Percentiles rank a stretch among this genome's conserved stretches.
phyloP scores from a whole-genome alignment of 2,113 vertebrate species.

The Epinephelus lanceolatus region DNA sequence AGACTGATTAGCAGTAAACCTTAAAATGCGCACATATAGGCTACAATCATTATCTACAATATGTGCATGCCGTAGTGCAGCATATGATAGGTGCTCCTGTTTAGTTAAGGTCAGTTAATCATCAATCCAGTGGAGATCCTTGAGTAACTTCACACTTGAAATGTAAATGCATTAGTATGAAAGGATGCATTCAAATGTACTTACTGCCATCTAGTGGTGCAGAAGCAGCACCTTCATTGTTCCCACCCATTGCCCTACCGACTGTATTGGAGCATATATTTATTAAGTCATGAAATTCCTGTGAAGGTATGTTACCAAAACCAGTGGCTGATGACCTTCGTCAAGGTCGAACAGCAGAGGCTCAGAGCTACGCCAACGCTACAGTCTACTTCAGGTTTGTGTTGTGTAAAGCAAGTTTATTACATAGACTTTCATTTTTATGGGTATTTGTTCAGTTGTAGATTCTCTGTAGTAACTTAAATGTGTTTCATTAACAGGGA shows the following conservation, averaged over 20 bases:
- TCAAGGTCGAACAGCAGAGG: conserved; percentile 80
- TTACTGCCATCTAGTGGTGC: conserved; percentile 67
- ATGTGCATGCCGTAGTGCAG: background rate
- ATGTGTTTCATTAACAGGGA: background rate
- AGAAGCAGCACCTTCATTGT: background rate
- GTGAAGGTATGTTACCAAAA: conserved; percentile 85
- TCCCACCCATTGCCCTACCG: background rate
- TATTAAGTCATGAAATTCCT: conserved; percentile 1
- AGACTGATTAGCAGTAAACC: background rate
- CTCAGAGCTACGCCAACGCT: conserved; percentile 83
- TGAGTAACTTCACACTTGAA: background rate
- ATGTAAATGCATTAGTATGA: no score
- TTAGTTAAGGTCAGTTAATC: background rate
- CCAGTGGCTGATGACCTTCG: conserved; percentile 84
- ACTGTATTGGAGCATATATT: background rate
- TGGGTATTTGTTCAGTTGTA: background rate
- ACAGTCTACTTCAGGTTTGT: conserved; percentile 85
- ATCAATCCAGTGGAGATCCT: no score
- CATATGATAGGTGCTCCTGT: background rate
- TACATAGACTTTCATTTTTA: background rate
- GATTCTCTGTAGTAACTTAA: background rate
- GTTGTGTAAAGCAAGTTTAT: background rate
- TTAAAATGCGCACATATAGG: background rate
- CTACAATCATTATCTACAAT: background rate
- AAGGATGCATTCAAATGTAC: background rate